Evolutionary conservation across 1,140 invertebrate genomes (phyloP), one percentile per base, ranked within the genome.

Genomic region (Zophobas atratus): DNA sequence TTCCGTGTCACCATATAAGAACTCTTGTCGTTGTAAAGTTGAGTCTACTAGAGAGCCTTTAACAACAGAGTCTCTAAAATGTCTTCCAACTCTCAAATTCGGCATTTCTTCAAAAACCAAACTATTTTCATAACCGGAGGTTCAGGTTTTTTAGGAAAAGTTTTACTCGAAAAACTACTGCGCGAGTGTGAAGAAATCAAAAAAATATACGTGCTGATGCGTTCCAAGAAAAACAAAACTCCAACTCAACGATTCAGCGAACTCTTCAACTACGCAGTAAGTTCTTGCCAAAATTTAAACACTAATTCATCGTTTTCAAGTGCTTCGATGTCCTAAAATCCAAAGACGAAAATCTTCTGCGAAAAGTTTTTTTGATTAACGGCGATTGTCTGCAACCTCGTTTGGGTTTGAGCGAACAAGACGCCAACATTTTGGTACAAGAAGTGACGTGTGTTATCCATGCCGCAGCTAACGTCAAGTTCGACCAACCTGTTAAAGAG

Each of bases 191-290:
- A 90, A 6, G 91, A 92, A 75, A 80, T 97, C 41, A 90, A 90
- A 56, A 90, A 88, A 43, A 91, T 20, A 20, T 20, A 20, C 20
- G 20, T 20, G 20, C 97, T 97, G 41, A 90, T 97, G 55, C 87
- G 96, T 80, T 87, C 89, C 20, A 96, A 96, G 87, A 93, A 93
- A 83, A 93, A 92, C 35, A 92, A 93, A 85, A 90, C 91, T 81
- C 88, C 91, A 1, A 82, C 87, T 32, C 86, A 88, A 20, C 88
- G 93, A 60, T 86, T 93, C 1, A 89, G 92, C 3, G 89, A 90
- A 79, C 85, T 93, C 46, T 88, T 93, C 80, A 90, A 92, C 75
- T 90, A 92, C 80, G 87, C 89, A 74, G 92, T 93, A 83, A 89
- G 89, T 82, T 8, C 20, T 46, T n/a, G 8, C 6, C 1, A 35